Base-by-base conservation (phyloP, 2,888 invertebrate species). In the Pseudanteris insignis region DNA sequence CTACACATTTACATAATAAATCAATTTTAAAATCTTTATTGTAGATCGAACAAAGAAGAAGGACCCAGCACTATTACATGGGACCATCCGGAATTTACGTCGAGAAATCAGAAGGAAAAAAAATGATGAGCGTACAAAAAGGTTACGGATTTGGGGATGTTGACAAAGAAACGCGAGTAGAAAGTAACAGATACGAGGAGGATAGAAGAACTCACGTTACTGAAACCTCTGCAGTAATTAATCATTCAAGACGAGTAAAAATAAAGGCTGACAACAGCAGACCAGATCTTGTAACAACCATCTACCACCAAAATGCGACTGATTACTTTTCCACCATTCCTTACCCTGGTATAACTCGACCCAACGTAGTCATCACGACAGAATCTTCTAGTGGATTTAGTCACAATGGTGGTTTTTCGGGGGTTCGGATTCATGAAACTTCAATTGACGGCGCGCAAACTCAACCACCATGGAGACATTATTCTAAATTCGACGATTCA, bases 1-100 rank as follows among this genome's bases (percentile, higher is more conserved):
- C n/a, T n/a, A n/a, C 96, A 98, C 80, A 87, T 92, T 67, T 98
- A 96, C 78, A 91, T 90, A 72, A 88, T 96, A 73, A 87, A 88
- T 12, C 1, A 38, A 6, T 11, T 14, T 25, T 26, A 11, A n/a
- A n/a, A n/a, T 3, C 11, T 24, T 8, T 13, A 7, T 44, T 46
- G 0, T 36, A 72, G 72, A 50, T 72, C 30, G 71, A 72, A 5
- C 65, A 69, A 51, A 66, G 68, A 6, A 63, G 50, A 18, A 68
- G 34, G 33, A 2, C 44, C 1, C 43, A 48, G 51, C 63, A 47
- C 4, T 67, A 67, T 15, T 67, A 68, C 9, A 3, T 43, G 1
- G 65, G 69, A n/a, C 64, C 68, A n/a, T 64, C 73, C 1, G 68
- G 73, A 1, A 65, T 71, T 2, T 66, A 61, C 7, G 32, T 69